Percentiles rank a stretch among this genome's conserved stretches.
These are phyloP conservation scores for Sycon ciliatum DNA, from an alignment of 37 sponge, comb jelly and placozoan species.

Conservation along the genomic window DNA sequence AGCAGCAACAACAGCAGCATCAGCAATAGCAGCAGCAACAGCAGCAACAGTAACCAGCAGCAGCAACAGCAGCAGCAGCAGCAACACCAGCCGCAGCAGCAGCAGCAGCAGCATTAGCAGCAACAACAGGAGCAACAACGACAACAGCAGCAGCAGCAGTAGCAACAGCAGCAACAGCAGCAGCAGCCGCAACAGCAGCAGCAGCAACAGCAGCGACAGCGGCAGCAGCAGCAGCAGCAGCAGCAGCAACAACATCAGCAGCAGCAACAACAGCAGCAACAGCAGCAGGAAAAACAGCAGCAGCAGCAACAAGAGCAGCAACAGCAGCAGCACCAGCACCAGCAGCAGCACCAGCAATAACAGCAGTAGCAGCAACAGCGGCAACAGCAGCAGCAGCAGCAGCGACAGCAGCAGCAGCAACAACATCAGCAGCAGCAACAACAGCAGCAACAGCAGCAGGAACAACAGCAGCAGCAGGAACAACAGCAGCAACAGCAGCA, in stretches of 20 bases:
- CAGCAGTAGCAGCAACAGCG: not conserved
- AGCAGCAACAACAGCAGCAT: not conserved
- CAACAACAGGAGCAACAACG: not conserved
- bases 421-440: not conserved
- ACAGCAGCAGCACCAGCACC: no score
- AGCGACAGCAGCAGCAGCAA: not conserved
- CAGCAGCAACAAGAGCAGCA: no score
- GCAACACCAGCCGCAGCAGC: not conserved
- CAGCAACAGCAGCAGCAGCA: not conserved
- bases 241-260: not conserved
- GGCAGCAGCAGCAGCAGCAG: not conserved
- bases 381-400: not conserved
- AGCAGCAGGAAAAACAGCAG: not conserved
- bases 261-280: not conserved
- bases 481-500: not conserved
- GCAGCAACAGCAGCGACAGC: not conserved
- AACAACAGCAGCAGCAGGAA: not conserved
- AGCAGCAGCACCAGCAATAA: not conserved
- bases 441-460: not conserved
- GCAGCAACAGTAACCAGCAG: not conserved
- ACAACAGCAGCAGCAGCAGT: not conserved
- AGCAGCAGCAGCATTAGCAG: not conserved
- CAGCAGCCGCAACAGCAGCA: not conserved
- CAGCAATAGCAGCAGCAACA: not conserved
- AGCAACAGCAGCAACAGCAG: not conserved